Base-by-base conservation (phyloP, 1,140 invertebrate genomes). In the Drosophila simulans region DNA sequence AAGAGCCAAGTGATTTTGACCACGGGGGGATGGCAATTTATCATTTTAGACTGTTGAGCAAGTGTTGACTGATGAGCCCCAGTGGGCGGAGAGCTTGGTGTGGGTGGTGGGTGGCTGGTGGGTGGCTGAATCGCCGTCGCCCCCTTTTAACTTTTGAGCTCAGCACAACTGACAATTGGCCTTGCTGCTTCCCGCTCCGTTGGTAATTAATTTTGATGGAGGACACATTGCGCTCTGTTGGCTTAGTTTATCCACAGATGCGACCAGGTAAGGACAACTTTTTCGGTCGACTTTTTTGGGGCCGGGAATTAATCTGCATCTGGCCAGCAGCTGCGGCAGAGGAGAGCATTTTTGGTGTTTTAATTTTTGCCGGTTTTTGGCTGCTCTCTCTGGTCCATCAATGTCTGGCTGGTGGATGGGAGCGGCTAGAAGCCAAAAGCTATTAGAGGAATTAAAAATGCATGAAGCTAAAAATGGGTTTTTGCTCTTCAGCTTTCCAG, bases 171-270 rank as follows among this genome's bases (percentile, higher is more conserved):
- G 80, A 79, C 82, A 86, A 86, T 86, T 86, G 82, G 74, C 82
- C 78, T 86, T 82, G 59, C 39, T 60, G 68, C 56, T 53, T 55
- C 39, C 17, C 10, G 60, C 40, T 63, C 59, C 71, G 43, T 90
- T 91, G 83, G 80, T 91, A 91, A 91, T 91, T 91, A 91, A 91
- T 91, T 91, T 91, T 91, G 89, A 91, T 91, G 89, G 89, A 91
- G 77, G 83, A 90, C 88, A 81, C 77, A 79, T 85, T 84, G 73
- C 73, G 84, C 77, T 90, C 78, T 90, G 86, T 80, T 86, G 78
- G 68, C 56, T 52, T 62, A 65, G 64, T 75, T 74, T 27, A 49
- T 40, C 76, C 60, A 72, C 70, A 81, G 72, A 77, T 51, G 77
- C 69, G 72, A 48, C 60, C 83, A 82, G 79, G 83, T 71, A 65